These are phyloP conservation scores for Aphaenogaster ashmeadi DNA, from an alignment of 1,140 invertebrate genomes.

Conservation along the genomic window DNA sequence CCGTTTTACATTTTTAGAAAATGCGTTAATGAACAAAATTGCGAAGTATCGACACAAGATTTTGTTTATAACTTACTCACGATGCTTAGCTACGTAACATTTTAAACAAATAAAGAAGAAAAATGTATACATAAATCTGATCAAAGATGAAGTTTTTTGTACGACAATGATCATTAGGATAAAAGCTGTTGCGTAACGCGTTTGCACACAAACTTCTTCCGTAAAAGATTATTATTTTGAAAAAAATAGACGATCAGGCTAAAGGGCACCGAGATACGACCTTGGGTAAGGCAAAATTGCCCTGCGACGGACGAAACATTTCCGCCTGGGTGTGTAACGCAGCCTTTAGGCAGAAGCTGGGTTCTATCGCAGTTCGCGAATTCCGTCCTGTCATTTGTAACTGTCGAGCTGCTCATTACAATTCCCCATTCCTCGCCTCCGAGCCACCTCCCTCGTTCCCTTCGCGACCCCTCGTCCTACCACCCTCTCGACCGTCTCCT, in stretches of 20 bases:
- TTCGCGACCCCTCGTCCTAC: constrained; percentile 20
- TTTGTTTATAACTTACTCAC: background rate
- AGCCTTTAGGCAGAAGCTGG: constrained; percentile 85
- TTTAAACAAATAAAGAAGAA: background rate
- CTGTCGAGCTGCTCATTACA: constrained; percentile 88
- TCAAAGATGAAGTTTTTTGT: background rate
- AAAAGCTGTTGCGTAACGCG: no score
- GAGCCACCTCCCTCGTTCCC: constrained; percentile 74
- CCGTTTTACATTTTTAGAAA: background rate
- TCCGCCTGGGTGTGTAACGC: constrained; percentile 77
- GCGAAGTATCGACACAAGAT: background rate
- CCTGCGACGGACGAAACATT: constrained; percentile 78
- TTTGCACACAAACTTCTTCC: background rate
- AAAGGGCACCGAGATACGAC: constrained; percentile 71
- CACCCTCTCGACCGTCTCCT: constrained; percentile 71
- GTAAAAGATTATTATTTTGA: constrained; percentile 19
- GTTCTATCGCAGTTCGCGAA: constrained; percentile 87
- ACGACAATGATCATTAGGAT: background rate
- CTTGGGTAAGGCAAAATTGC: constrained; percentile 75
- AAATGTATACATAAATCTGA: background rate
- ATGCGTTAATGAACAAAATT: background rate
- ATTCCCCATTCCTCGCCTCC: constrained; percentile 86
- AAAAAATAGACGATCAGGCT: constrained; percentile 62
- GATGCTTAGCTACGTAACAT: background rate
- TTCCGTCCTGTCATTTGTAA: constrained; percentile 88